Conservation (phyloP, 1,140 invertebrate species). For the Papilio dardanus region DNA sequence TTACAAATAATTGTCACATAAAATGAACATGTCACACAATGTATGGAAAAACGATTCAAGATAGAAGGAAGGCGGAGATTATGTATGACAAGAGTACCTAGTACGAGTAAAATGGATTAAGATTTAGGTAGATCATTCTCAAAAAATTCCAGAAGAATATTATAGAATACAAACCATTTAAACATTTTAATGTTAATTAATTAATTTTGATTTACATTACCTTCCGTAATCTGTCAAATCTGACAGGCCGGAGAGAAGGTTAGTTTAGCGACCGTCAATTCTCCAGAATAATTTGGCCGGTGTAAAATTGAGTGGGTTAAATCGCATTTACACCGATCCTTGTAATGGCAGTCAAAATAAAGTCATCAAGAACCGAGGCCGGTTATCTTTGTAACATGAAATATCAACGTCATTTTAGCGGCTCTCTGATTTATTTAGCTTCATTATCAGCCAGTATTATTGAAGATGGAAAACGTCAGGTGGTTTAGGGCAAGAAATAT, state of each 20-base stretch:
- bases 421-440: conserved; percentile 13
- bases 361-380: conserved; percentile 22
- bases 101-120: background rate
- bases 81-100: background rate
- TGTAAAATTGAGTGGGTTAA: conserved; percentile 22
- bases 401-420: conserved; percentile 20
- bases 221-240: conserved; percentile 12
- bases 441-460: conserved; percentile 12
- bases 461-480: conserved; percentile 29
- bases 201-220: conserved; percentile 24
- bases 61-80: too few relatives aligned
- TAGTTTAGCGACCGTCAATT: background rate
- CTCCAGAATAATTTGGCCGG: conserved; percentile 33
- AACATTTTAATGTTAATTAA: background rate
- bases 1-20: background rate
- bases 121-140: background rate
- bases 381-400: conserved; percentile 21
- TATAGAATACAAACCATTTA: too few relatives aligned
- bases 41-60: too few relatives aligned
- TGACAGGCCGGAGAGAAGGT: conserved; percentile 5
- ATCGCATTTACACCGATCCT: conserved; percentile 29
- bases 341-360: conserved; percentile 33
- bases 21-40: background rate
- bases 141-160: too few relatives aligned
- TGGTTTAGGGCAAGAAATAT: conserved; percentile 9